Conservation (phyloP, 2,797 vertebrate genomes). For the Mastacembelus armatus region DNA sequence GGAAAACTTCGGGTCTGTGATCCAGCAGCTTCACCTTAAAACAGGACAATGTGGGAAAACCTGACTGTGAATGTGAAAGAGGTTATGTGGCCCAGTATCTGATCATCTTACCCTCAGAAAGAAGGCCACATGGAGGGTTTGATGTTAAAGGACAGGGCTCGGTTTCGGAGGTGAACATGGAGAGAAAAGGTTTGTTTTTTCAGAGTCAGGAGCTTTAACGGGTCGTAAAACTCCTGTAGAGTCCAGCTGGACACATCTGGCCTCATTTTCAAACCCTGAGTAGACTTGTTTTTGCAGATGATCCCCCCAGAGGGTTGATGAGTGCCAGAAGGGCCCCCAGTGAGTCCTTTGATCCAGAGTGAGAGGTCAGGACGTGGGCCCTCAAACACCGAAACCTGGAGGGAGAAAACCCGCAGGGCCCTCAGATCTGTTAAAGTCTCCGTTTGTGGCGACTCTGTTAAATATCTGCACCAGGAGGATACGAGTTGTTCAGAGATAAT, state of each 20-base stretch:
- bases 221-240: background rate
- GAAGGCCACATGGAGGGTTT: too few species aligned
- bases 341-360: slow-evolving; percentile 28
- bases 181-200: too few species aligned
- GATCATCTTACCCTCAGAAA: too few species aligned
- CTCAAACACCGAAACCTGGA: too few species aligned
- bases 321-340: background rate
- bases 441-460: too few species aligned
- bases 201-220: background rate
- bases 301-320: background rate
- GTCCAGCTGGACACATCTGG: slow-evolving; percentile 53
- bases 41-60: too few species aligned
- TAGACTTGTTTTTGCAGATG: slow-evolving; percentile 26
- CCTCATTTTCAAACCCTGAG: slow-evolving; percentile 10
- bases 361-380: too few species aligned
- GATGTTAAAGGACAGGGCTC: too few species aligned
- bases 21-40: background rate
- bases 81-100: too few species aligned
- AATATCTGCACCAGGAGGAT: background rate
- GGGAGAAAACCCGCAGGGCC: background rate
- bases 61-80: too few species aligned
- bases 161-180: too few species aligned
- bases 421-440: background rate
- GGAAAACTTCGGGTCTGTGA: too few species aligned
- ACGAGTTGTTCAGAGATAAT: background rate